A percentile compares a stretch with the other conserved stretches of the same genome.
Conservation (phyloP, 2,888 invertebrate genomes). For the Alentia gelatinosa region DNA sequence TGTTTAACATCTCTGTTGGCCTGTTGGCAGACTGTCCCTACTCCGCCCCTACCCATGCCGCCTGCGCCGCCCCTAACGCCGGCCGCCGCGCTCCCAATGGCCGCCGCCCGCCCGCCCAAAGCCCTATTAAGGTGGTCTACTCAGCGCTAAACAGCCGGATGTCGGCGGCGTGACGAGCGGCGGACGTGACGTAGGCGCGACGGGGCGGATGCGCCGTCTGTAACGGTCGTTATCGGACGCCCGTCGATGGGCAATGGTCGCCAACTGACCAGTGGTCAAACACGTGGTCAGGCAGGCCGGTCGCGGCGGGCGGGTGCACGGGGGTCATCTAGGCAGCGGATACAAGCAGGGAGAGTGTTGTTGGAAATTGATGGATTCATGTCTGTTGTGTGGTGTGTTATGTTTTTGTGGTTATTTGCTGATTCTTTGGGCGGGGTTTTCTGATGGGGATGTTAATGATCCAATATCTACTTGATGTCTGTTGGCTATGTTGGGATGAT, state of each 20-base stretch:
- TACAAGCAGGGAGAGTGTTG: too few species aligned
- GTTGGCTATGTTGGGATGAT: too few species aligned
- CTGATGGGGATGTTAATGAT: too few species aligned
- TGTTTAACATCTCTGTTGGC: constrained; percentile 11
- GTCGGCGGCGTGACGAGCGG: constrained; percentile 3
- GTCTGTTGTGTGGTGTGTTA: too few species aligned
- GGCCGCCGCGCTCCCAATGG: not conserved
- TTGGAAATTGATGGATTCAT: too few species aligned
- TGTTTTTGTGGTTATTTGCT: too few species aligned
- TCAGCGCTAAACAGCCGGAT: constrained; percentile 24
- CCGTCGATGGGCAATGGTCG: not conserved
- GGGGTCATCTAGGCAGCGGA: too few species aligned
- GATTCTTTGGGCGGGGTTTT: too few species aligned
- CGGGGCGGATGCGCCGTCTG: not conserved
- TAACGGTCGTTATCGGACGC: not conserved
- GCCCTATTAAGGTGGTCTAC: constrained; percentile 22
- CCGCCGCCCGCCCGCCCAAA: not conserved
- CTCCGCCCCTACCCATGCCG: not conserved
- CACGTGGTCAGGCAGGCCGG: too few species aligned
- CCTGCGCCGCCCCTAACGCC: not conserved
- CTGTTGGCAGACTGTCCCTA: too few species aligned
- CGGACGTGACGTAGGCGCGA: not conserved
- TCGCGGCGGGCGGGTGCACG: too few species aligned
- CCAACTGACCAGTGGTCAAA: not conserved
- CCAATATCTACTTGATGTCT: too few species aligned